These are phyloP conservation scores for Otis tarda DNA, from an alignment of 2,113 vertebrate genomes.

Conservation along the genomic window DNA sequence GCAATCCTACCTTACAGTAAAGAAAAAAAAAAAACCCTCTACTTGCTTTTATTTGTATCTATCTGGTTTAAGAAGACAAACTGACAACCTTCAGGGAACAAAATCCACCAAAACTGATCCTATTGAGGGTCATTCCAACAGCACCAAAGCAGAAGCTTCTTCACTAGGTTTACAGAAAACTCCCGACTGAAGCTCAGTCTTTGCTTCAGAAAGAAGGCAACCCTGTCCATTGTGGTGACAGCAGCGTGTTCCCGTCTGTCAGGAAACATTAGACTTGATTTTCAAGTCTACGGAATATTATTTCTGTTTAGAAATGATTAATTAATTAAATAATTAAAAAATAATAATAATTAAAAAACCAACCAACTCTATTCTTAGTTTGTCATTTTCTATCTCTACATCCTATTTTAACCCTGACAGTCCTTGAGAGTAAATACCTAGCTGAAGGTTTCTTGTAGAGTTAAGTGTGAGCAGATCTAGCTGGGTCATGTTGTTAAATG, in stretches of 20 bases:
- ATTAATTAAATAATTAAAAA: too few species aligned
- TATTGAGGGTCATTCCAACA: not conserved
- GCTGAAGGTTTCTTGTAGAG: not conserved
- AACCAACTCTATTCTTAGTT: accelerated
- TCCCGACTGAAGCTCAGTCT: accelerated
- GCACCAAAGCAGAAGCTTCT: not conserved
- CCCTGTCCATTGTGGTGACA: accelerated
- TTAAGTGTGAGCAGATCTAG: not conserved
- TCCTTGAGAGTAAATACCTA: not conserved
- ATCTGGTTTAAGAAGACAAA: not conserved
- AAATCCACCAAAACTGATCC: not conserved
- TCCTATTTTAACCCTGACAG: not conserved
- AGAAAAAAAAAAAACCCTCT: not conserved
- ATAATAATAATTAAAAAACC: too few species aligned
- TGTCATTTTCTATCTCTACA: not conserved
- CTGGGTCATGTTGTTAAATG: not conserved
- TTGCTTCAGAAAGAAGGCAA: not conserved
- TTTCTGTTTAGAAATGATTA: not conserved
- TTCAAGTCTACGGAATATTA: not conserved
- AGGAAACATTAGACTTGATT: not conserved
- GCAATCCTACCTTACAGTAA: not conserved
- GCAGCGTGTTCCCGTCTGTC: accelerated
- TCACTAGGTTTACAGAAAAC: not conserved
- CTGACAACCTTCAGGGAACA: not conserved
- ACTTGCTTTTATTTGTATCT: not conserved